These are phyloP conservation scores for Tenthredo distinguenda DNA, from an alignment of 2,888 invertebrate genomes.

Conservation along the genomic window DNA sequence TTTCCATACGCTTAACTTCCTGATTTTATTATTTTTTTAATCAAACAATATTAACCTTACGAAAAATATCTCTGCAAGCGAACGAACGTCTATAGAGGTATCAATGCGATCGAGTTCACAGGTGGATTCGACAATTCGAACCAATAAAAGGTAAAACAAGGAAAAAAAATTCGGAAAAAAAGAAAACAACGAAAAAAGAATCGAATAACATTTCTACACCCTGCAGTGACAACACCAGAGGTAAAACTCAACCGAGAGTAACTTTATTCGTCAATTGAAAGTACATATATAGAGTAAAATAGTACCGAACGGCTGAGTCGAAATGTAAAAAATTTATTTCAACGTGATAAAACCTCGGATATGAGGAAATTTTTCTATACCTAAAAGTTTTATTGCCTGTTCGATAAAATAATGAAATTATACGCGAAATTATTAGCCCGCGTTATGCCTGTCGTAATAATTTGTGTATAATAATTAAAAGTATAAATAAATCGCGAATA, in stretches of 20 bases:
- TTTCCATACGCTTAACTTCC: slow-evolving; percentile 29
- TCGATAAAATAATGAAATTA: not conserved
- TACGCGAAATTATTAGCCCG: not conserved
- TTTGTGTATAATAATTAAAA: not conserved
- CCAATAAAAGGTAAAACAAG: not conserved
- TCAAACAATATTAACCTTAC: not conserved
- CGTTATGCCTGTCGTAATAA: not conserved
- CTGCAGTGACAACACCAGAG: not conserved
- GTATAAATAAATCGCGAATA: not conserved
- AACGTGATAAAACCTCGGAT: not conserved
- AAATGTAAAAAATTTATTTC: not conserved
- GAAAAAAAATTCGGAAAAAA: not conserved
- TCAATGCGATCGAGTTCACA: not conserved
- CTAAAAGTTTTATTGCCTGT: not conserved
- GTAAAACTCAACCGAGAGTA: not conserved
- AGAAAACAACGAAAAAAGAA: not conserved
- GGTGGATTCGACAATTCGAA: slow-evolving; percentile 7
- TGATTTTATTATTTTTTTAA: not conserved
- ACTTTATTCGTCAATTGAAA: not conserved
- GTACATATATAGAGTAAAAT: not conserved
- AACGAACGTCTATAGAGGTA: not conserved
- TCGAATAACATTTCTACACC: not conserved
- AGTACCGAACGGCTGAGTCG: not conserved
- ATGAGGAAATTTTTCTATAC: not conserved
- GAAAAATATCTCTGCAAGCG: not conserved